Conservation (phyloP, 1,140 invertebrate genomes). For the Nasonia vitripennis region DNA sequence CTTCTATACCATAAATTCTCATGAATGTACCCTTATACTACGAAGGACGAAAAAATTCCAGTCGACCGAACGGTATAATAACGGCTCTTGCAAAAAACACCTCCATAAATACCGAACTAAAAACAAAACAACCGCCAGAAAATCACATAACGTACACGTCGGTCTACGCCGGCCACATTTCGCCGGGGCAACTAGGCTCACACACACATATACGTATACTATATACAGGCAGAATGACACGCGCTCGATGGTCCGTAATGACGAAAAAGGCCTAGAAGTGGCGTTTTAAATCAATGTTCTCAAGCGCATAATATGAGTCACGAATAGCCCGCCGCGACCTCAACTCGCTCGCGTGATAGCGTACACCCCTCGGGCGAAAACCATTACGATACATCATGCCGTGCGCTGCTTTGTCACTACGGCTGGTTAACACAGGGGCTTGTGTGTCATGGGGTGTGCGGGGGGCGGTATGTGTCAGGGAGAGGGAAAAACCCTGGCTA, state of each 20-base stretch:
- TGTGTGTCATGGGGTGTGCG: neutral
- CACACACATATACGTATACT: no score
- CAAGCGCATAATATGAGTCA: constrained; percentile 3
- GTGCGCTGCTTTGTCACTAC: constrained; percentile 19
- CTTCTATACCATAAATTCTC: neutral
- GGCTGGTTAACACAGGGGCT: constrained; percentile 18
- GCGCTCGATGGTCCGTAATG: neutral
- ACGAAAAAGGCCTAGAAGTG: neutral
- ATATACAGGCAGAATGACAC: neutral
- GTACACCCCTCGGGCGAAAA: neutral
- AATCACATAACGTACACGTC: neutral
- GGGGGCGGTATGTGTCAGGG: neutral
- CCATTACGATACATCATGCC: constrained; percentile 30
- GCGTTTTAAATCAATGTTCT: constrained; percentile 34
- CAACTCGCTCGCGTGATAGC: neutral
- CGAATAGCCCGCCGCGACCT: neutral
- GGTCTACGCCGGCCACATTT: no score
- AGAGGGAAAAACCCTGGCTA: neutral
- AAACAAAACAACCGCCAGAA: neutral
- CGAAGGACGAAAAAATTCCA: no score
- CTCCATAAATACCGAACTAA: no score
- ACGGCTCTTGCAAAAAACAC: no score
- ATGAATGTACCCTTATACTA: no score
- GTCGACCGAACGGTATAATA: no score
- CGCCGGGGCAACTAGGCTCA: no score